phyloP scores from a whole-genome alignment of 1,140 invertebrate species.

The Telenomus remus region DNA sequence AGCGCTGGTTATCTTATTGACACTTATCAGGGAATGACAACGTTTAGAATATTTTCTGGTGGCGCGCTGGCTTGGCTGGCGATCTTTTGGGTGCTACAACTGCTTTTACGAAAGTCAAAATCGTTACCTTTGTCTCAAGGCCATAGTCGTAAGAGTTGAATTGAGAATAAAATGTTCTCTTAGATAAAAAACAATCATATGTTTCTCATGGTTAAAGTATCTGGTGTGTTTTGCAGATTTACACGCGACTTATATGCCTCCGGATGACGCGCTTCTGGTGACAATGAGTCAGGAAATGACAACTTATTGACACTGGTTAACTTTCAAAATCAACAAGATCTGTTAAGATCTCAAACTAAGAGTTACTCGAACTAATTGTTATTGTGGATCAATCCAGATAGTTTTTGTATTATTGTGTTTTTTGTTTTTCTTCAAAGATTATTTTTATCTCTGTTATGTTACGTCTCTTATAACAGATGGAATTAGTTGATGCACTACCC shows the following conservation, averaged over 20 bases:
- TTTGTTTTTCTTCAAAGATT: too few species aligned
- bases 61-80: constrained; percentile 79
- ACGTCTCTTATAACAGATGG: too few species aligned
- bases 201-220: neutral
- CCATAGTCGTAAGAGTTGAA: constrained; percentile 70
- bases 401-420: too few species aligned
- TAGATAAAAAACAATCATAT: neutral
- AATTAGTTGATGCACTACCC: neutral
- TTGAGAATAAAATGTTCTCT: constrained; percentile 26
- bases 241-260: constrained; percentile 76
- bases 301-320: constrained; percentile 63
- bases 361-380: constrained; percentile 2
- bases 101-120: constrained; percentile 70
- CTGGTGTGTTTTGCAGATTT: constrained; percentile 69
- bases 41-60: constrained; percentile 83
- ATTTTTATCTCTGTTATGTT: too few species aligned
- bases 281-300: constrained; percentile 73
- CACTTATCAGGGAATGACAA: constrained; percentile 78
- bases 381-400: neutral
- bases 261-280: constrained; percentile 78
- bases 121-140: constrained; percentile 66
- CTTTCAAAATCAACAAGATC: constrained; percentile 12
- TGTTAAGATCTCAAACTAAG: neutral
- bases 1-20: constrained; percentile 82
- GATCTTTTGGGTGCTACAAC: constrained; percentile 79